A percentile compares a stretch with the other conserved stretches of the same genome.
These are phyloP conservation scores for Agrochola litura DNA, from an alignment of 2,888 invertebrate genomes.

Conservation along the genomic window DNA sequence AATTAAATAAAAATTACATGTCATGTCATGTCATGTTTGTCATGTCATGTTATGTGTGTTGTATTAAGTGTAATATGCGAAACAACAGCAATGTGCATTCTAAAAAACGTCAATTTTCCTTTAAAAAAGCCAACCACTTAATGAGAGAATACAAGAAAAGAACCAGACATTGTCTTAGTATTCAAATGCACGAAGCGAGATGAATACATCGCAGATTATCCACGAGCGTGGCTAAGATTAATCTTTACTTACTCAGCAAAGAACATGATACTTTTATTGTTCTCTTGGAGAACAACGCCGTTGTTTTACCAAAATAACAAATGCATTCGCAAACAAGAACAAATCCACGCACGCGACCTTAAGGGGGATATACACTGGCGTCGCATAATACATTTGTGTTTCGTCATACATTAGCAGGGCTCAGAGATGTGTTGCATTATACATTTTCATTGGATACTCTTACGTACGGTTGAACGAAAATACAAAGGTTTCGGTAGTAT, in stretches of 20 bases:
- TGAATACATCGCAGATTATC: slow-evolving; percentile 56
- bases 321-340: slow-evolving; percentile 64
- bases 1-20: too few species aligned
- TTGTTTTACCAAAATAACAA: slow-evolving; percentile 61
- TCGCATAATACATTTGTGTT: slow-evolving; percentile 31
- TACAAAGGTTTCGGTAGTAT: not conserved
- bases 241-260: slow-evolving; percentile 57
- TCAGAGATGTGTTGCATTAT: slow-evolving; percentile 2
- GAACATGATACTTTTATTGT: slow-evolving; percentile 65
- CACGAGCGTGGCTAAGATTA: slow-evolving; percentile 53
- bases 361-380: slow-evolving; percentile 37
- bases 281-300: slow-evolving; percentile 52
- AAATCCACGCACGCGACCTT: slow-evolving; percentile 60
- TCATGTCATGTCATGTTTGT: too few species aligned
- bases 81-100: not conserved
- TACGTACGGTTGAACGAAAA: not conserved
- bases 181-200: slow-evolving; percentile 53
- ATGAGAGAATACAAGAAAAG: slow-evolving; percentile 28
- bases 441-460: slow-evolving; percentile 17
- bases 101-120: not conserved
- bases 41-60: too few species aligned
- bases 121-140: slow-evolving; percentile 10
- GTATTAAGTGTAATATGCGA: not conserved
- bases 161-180: slow-evolving; percentile 47
- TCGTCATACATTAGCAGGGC: slow-evolving; percentile 38